Percentiles rank a stretch among this genome's conserved stretches.
Evolutionary conservation across 2,113 vertebrate species (phyloP).

Genomic region (Hoplias malabaricus): DNA sequence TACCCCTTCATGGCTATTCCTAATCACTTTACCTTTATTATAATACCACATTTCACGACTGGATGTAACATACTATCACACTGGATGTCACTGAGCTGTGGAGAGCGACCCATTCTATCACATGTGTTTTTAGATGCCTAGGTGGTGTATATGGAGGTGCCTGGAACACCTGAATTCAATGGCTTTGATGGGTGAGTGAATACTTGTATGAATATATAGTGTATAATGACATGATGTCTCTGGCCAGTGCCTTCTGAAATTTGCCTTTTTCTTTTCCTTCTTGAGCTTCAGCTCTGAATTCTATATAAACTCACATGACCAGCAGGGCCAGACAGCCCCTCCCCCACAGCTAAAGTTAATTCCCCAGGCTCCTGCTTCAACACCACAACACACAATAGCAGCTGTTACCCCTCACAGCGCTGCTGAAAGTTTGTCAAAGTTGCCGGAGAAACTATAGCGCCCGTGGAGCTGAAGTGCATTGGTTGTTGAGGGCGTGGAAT

Average conservation of each 20-base stretch:
- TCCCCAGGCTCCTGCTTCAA: conserved; percentile 44
- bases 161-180: too few relatives aligned
- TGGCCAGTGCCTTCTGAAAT: background rate
- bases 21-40: too few relatives aligned
- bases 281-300: background rate
- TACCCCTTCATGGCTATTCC: too few relatives aligned
- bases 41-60: too few relatives aligned
- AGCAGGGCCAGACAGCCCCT: conserved; percentile 33
- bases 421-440: background rate
- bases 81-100: too few relatives aligned
- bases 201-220: too few relatives aligned
- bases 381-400: conserved; percentile 43
- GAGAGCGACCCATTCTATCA: too few relatives aligned
- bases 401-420: conserved; percentile 9
- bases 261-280: background rate
- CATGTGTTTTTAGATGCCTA: too few relatives aligned
- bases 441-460: background rate
- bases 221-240: too few relatives aligned
- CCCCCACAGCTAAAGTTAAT: conserved; percentile 22
- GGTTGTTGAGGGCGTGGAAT: background rate
- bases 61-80: too few relatives aligned
- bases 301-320: conserved; percentile 41
- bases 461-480: background rate
- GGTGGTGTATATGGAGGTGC: too few relatives aligned
- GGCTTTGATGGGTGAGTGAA: too few relatives aligned